Evolutionary conservation across 2,797 vertebrate genomes (phyloP), one percentile per base, ranked within the genome.

Genomic region (Takifugu rubripes): DNA sequence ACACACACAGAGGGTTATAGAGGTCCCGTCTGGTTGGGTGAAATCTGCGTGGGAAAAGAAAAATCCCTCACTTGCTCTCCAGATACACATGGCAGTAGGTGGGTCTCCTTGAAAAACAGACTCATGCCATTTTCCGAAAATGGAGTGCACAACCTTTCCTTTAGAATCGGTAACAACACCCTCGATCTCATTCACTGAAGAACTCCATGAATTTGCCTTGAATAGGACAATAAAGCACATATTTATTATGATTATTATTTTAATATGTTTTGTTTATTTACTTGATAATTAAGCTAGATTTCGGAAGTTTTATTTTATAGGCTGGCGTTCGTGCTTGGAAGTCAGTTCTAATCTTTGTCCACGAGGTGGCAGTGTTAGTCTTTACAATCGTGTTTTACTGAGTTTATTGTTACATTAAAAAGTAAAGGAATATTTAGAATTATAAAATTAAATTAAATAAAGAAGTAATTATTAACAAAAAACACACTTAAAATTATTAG

Each of bases 101-200:
- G 93, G 85, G 14, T 92, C 90, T 5, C 95, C 95, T 16, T 92
- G 93, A 77, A 95, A 98, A 57, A 99, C 83, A 8, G 93, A 94
- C 55, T 99, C 97, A 0, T 96, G 92, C 97, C 97, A 99, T 78
- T 96, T 99, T 49, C 97, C 97, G 75, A 97, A 98, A 2, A 99
- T 82, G 27, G 92, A 90, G 72, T 93, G 94, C 26, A 96, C 78
- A 0, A 92, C 89, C 61, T 90, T 93, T 5, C 96, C 96, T 0
- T 83, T 74, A 27, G 79, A 84, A 82, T 97, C 91, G 4, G 92
- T 89, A 25, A 99, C 82, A 2, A 92, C 91, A 3, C 94, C 97
- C 83, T 99, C 93, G 15, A 99, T 93, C 79, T 98, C 94, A 12
- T 96, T 95, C 58, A 93, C 91, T 0, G 93, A 91, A 5, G 94